phyloP scores from a whole-genome alignment of 2,888 invertebrate genomes.

The Heliconius charithonia region DNA sequence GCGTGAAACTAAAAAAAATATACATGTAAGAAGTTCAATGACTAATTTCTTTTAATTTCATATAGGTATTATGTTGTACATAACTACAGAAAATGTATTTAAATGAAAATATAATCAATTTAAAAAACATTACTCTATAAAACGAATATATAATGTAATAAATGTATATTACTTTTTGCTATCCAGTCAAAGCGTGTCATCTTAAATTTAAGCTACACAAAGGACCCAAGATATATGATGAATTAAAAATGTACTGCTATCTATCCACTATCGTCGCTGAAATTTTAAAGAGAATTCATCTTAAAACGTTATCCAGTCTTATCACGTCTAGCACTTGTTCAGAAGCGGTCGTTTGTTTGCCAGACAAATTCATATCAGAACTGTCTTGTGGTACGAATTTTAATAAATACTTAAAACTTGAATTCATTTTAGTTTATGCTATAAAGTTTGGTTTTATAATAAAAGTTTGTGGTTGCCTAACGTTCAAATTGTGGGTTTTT shows the following conservation, averaged over 20 bases:
- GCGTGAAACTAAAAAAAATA: too few relatives aligned
- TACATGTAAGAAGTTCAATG: background rate
- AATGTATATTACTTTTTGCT: background rate
- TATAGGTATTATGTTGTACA: background rate
- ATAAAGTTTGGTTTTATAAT: background rate
- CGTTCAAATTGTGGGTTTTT: background rate
- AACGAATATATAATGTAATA: background rate
- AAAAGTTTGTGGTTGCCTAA: background rate
- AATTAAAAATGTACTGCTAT: constrained; percentile 14
- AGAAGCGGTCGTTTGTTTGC: constrained; percentile 29
- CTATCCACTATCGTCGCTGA: constrained; percentile 4
- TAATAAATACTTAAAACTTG: constrained; percentile 28
- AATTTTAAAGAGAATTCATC: constrained; percentile 24
- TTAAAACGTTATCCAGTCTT: constrained; percentile 24
- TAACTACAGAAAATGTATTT: background rate
- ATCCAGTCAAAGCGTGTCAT: background rate
- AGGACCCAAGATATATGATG: constrained; percentile 3
- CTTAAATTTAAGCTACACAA: background rate
- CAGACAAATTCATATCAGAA: constrained; percentile 42
- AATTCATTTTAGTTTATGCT: background rate
- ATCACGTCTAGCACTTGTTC: constrained; percentile 35
- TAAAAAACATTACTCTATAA: background rate
- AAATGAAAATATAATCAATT: background rate
- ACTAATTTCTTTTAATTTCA: background rate
- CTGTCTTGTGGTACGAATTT: constrained; percentile 34